Evolutionary conservation across 2,888 invertebrate genomes (phyloP).

Genomic region (Diogma glabrata): DNA sequence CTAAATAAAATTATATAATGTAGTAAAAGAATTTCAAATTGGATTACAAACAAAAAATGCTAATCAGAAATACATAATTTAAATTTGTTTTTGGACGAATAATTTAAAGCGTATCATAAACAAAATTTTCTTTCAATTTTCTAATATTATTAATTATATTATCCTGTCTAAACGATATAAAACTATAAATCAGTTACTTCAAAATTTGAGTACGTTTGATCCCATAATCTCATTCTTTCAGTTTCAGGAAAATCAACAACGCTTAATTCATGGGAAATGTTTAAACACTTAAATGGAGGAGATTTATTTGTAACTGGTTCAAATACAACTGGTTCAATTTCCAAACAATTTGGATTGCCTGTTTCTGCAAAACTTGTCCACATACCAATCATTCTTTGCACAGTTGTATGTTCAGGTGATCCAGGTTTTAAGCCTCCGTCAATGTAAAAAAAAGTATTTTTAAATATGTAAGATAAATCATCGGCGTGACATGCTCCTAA

Average conservation of each 20-base stretch:
- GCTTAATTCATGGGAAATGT: constrained; percentile 10
- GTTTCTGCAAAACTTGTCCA: constrained; percentile 31
- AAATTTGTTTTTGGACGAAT: too few relatives aligned
- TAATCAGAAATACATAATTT: too few relatives aligned
- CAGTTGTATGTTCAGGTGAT: constrained; percentile 23
- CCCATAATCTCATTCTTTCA: constrained; percentile 26
- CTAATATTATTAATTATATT: too few relatives aligned
- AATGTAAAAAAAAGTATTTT: constrained; percentile 23
- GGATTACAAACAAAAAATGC: too few relatives aligned
- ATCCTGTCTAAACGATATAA: too few relatives aligned
- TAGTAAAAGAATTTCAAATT: too few relatives aligned
- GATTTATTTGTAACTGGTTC: constrained; percentile 11
- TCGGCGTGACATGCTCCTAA: constrained; percentile 34
- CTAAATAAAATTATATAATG: too few relatives aligned
- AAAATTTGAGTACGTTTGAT: too few relatives aligned
- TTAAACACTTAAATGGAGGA: constrained; percentile 8
- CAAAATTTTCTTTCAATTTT: too few relatives aligned
- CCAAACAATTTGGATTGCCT: constrained; percentile 27
- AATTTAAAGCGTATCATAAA: too few relatives aligned
- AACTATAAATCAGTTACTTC: too few relatives aligned
- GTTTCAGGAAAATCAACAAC: constrained; percentile 7
- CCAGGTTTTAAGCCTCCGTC: neutral
- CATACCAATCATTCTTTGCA: constrained; percentile 27
- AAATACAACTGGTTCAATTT: constrained; percentile 12
- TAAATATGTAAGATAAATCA: constrained; percentile 34